A percentile compares a stretch with the other conserved stretches of the same genome.
Evolutionary conservation across 2,888 invertebrate genomes (phyloP).

Genomic region (Ennomos fuscantarius): DNA sequence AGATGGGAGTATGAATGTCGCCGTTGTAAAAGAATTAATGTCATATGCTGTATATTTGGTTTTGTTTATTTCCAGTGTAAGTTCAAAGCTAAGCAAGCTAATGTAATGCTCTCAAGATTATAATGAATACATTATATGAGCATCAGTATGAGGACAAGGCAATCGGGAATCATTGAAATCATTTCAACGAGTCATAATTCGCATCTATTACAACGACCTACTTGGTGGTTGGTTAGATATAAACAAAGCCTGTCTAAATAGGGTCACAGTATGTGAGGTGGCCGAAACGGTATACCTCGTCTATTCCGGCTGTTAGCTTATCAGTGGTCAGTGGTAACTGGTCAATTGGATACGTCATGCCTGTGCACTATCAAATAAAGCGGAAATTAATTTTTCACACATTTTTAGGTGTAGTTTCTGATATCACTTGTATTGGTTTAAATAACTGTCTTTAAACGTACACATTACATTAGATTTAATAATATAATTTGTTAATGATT

Average conservation of each 20-base stretch:
- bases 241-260: constrained; percentile 67
- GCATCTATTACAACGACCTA: constrained; percentile 66
- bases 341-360: constrained; percentile 25
- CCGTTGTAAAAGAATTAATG: no score
- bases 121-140: no score
- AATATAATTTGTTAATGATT: no score
- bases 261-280: constrained; percentile 76
- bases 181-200: constrained; percentile 26
- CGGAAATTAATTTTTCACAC: constrained; percentile 61
- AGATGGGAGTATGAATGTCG: background rate
- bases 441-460: no score
- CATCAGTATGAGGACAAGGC: no score
- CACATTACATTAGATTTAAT: no score
- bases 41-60: no score
- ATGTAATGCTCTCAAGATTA: no score
- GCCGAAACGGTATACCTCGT: constrained; percentile 71
- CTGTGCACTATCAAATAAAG: constrained; percentile 56
- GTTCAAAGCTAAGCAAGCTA: no score
- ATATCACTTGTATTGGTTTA: no score
- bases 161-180: background rate
- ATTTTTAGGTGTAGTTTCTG: constrained; percentile 36
- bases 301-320: constrained; percentile 21
- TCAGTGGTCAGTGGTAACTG: constrained; percentile 30
- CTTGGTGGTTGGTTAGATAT: constrained; percentile 47
- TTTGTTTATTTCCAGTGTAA: no score